Base-by-base conservation (phyloP, 1,140 invertebrate species). In the Delia radicum region DNA sequence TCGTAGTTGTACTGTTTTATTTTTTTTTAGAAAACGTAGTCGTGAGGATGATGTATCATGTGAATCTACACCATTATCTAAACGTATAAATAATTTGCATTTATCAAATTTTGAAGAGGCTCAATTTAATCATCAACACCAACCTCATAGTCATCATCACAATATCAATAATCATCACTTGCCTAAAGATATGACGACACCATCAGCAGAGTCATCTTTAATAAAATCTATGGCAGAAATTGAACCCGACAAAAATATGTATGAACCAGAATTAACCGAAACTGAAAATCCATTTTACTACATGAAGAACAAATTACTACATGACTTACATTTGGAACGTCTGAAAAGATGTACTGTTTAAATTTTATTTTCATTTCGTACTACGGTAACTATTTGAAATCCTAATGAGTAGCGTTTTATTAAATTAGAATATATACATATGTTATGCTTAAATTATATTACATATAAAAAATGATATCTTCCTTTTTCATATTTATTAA, bases 81-180 rank as follows among this genome's bases (percentile, higher is more conserved):
- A 86, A 71, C 81, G 84, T 46, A 86, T 86, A 15, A 86, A 86
- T 76, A 85, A 84, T 78, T 75, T 86, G 65, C 81, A 85, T 75
- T 76, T 86, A 31, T 72, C 63, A 21, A 85, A 80, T 69, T 81
- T 81, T 28, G 83, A 85, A 18, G 83, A 85, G 61, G 79, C 62
- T 61, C 24, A 67, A 27, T 31, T 37, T 48, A 74, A 73, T 28
- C 75, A 37, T 29, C 71, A 69, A 69, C 37, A 48, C 18, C 74
- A 71, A 67, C 21, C 55, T 37, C 27, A 76, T 46, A 27, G n/a
- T 2, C 48, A 55, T 10, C 73, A 75, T 46, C 73, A 63, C 61
- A 74, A 63, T 33, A 72, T 74, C 55, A 61, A 69, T 15, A 61
- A 71, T 33, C 31, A 76, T 18, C 67, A 72, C 77, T 80, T 76